Base-by-base conservation (phyloP, 2,797 vertebrate genomes). In the Glossophaga mutica region DNA sequence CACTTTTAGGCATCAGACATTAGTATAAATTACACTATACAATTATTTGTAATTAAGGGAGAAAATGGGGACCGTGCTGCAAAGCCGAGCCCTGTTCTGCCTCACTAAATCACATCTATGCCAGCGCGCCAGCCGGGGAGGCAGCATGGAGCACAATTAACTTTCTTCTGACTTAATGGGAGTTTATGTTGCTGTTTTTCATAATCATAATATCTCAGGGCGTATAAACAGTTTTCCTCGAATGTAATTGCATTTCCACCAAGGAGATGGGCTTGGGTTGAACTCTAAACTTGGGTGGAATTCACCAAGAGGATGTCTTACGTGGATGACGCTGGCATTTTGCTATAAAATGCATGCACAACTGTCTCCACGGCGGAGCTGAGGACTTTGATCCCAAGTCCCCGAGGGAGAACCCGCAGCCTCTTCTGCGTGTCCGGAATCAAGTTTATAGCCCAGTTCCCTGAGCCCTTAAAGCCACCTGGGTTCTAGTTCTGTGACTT, bases 131-230 rank as follows among this genome's bases (percentile, higher is more conserved):
- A 77, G 92, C 90, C 37, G 18, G 77, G 37, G 57, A 89, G 91
- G 68, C 59, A 1, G 46, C 48, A 22, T 16, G 68, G 74, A 90
- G 91, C 67, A 94, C 73, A 59, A 97, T 97, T 95, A 92, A 68
- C 26, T 76, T 96, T 94, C 82, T 96, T 79, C 34, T 90, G 92
- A 87, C 55, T 89, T 97, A 96, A 95, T 92, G 44, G 76, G 94
- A 71, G 91, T 85, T 96, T 96, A 34, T 59, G 55, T 91, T 73
- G 89, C 79, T 87, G 68, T 94, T 98, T 97, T 97, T 82, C 84
- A 93, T 94, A 97, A 97, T 97, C 77, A 12, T 92, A 96, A 88
- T 94, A 91, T 92, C 94, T 97, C 92, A 95, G 95, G 97, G 95
- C 57, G 19, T 26, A 90, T 18, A 90, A 97, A 94, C 78, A 18